Conservation (phyloP, 1,140 invertebrate species). For the Drosophila ananassae region DNA sequence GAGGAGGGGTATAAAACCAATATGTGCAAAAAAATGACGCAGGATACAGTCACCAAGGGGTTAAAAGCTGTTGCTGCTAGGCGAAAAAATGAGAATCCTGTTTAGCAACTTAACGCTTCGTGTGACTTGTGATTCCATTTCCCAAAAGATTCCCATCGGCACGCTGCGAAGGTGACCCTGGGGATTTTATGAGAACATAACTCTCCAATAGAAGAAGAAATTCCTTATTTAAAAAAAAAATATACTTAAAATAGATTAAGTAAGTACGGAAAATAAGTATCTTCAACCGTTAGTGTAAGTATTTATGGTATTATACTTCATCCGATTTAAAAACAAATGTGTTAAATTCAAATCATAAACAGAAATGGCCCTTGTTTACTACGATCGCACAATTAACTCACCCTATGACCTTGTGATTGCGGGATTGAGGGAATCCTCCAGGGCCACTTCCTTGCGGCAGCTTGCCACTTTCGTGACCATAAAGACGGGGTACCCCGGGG, state of each 20-base stretch:
- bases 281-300: neutral
- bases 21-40: slow-evolving; percentile 17
- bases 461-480: slow-evolving; percentile 21
- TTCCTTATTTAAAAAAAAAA: neutral
- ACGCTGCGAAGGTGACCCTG: slow-evolving; percentile 1
- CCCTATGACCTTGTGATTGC: slow-evolving; percentile 26
- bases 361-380: slow-evolving; percentile 30
- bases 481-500: slow-evolving; percentile 27
- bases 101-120: slow-evolving; percentile 29
- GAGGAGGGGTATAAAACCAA: neutral
- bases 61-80: slow-evolving; percentile 26
- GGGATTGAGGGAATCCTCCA: slow-evolving; percentile 6
- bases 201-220: neutral
- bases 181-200: neutral
- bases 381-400: slow-evolving; percentile 38
- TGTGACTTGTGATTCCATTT: slow-evolving; percentile 25
- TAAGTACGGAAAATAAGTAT: neutral
- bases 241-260: neutral
- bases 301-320: neutral
- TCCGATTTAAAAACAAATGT: neutral
- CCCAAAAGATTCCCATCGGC: slow-evolving; percentile 16
- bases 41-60: slow-evolving; percentile 15
- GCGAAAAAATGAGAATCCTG: slow-evolving; percentile 5
- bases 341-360: neutral
- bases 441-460: neutral